Base-by-base conservation (phyloP, 2,888 invertebrate genomes). In the Mayetiola destructor region DNA sequence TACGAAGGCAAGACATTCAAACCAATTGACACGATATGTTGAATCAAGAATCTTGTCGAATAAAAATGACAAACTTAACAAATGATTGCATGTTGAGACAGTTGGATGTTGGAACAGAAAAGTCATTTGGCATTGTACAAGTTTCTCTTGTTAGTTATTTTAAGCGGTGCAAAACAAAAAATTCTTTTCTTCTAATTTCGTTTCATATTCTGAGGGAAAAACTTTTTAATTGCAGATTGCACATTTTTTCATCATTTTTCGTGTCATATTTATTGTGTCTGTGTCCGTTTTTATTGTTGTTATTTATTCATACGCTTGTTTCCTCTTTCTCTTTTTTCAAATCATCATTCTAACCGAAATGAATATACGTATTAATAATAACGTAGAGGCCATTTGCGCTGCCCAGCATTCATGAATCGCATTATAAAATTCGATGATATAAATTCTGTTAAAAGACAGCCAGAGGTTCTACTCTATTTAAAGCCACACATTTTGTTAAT, bases 391-490 rank as follows among this genome's bases (percentile, higher is more conserved):
- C n/a, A n/a, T n/a, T n/a, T n/a, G n/a, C n/a, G n/a, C n/a, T n/a
- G n/a, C n/a, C n/a, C n/a, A n/a, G n/a, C n/a, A n/a, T n/a, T n/a
- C n/a, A n/a, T n/a, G n/a, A n/a, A n/a, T n/a, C n/a, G n/a, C n/a
- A n/a, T n/a, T n/a, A n/a, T n/a, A n/a, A n/a, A n/a, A n/a, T n/a
- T n/a, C n/a, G n/a, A n/a, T n/a, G n/a, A n/a, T n/a, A n/a, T n/a
- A n/a, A n/a, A n/a, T n/a, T n/a, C n/a, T n/a, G n/a, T n/a, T n/a
- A n/a, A n/a, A n/a, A n/a, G n/a, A n/a, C n/a, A n/a, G n/a, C n/a
- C n/a, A n/a, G n/a, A n/a, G 16, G 48, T 48, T 48, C 48, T 48
- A 48, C 48, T 48, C 48, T 48, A 48, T 48, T 48, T 48, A 48
- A 48, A 48, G 48, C 48, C 48, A 48, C 48, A 48, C 48, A 48